Percentiles rank a stretch among this genome's conserved stretches.
These are phyloP conservation scores for Apantesis nais DNA, from an alignment of 2,888 invertebrate species.

Conservation along the genomic window DNA sequence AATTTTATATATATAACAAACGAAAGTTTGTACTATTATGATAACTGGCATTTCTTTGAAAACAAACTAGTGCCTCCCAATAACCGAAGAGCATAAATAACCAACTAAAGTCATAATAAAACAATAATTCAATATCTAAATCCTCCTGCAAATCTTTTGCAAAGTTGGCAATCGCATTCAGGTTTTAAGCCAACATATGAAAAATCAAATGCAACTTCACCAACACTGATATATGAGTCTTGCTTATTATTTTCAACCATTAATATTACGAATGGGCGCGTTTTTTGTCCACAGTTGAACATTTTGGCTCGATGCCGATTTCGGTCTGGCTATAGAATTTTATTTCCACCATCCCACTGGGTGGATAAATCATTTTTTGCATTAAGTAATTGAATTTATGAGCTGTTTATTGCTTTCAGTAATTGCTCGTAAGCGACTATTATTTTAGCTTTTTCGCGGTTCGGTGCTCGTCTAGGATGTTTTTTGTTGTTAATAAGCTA, in stretches of 20 bases:
- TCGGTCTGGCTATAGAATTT: constrained; percentile 67
- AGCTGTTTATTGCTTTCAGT: constrained; percentile 79
- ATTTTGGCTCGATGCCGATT: constrained; percentile 77
- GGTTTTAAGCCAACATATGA: constrained; percentile 74
- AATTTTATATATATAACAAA: not conserved
- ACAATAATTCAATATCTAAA: constrained; percentile 57
- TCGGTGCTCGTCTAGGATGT: constrained; percentile 31
- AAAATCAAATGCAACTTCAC: constrained; percentile 74
- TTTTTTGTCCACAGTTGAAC: constrained; percentile 58
- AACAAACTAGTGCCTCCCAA: not conserved
- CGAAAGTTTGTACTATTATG: not conserved
- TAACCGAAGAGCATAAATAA: constrained; percentile 22
- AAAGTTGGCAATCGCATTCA: constrained; percentile 65
- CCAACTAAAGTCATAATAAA: constrained; percentile 45
- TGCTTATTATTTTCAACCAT: constrained; percentile 82
- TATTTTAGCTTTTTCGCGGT: constrained; percentile 55
- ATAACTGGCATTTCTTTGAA: not conserved
- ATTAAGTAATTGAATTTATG: constrained; percentile 83
- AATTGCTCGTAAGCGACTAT: constrained; percentile 77
- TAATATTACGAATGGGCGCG: constrained; percentile 76
- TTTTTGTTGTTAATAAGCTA: not conserved
- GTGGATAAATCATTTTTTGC: constrained; percentile 79
- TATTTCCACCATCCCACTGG: constrained; percentile 65
- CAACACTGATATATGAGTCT: constrained; percentile 67
- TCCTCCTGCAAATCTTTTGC: constrained; percentile 62